Evolutionary conservation across 2,113 vertebrate species (phyloP).

Genomic region (Cololabis saira): DNA sequence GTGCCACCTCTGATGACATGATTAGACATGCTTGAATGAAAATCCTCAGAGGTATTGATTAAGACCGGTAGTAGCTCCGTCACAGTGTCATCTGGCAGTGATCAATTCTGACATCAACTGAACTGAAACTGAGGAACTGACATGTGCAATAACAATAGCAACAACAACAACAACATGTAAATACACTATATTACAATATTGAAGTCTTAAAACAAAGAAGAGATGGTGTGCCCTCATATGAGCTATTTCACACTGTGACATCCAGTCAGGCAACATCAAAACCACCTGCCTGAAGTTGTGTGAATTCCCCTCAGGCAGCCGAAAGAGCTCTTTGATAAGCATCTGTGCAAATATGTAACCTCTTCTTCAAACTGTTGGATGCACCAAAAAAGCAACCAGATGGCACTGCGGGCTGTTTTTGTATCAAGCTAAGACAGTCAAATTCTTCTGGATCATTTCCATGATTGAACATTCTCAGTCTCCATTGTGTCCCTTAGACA

Average conservation of each 20-base stretch:
- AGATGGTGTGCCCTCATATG: background rate
- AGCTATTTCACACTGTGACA: background rate
- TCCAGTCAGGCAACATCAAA: background rate
- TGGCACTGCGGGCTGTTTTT: background rate
- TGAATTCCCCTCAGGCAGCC: background rate
- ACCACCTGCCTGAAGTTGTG: background rate
- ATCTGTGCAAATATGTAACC: background rate
- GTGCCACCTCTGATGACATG: conserved; percentile 29
- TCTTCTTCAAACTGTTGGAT: background rate
- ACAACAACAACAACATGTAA: no score
- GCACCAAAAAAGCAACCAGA: background rate
- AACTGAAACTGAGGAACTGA: no score
- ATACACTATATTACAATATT: background rate
- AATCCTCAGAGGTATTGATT: conserved; percentile 15
- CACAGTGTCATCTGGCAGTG: background rate
- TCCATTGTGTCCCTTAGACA: background rate
- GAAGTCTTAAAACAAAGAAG: conserved; percentile 1
- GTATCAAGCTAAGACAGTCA: no score
- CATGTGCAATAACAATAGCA: no score
- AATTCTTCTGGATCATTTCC: background rate
- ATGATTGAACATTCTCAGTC: background rate
- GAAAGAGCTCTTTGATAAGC: background rate
- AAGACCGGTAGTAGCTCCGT: background rate
- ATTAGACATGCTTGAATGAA: conserved; percentile 6
- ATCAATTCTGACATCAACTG: background rate